phyloP scores from a whole-genome alignment of 2,888 invertebrate genomes.

The Cataglyphis altisquamis region DNA sequence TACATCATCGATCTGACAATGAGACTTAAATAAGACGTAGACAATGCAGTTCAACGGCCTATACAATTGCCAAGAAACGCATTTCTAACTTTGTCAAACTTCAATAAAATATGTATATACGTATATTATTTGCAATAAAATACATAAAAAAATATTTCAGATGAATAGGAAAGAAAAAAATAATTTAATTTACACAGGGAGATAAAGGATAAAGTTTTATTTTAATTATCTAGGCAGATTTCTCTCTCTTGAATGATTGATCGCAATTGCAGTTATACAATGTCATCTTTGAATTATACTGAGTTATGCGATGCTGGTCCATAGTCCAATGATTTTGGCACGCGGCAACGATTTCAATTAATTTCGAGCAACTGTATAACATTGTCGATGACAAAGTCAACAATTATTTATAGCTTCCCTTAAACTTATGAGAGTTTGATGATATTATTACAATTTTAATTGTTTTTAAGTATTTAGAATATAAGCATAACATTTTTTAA shows the following conservation, averaged over 20 bases:
- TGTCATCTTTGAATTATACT: not conserved
- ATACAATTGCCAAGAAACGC: not conserved
- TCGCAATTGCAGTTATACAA: constrained; percentile 1
- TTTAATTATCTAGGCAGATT: not conserved
- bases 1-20: constrained; percentile 15
- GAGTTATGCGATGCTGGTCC: not conserved
- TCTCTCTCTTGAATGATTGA: not conserved
- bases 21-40: not conserved
- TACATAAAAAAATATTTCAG: not conserved
- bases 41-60: constrained; percentile 41
- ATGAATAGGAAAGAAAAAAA: not conserved
- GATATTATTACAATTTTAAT: not conserved
- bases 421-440: not conserved
- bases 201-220: not conserved
- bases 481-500: not conserved
- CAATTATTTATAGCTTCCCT: not conserved
- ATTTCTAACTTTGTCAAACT: not conserved
- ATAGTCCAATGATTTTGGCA: constrained; percentile 27
- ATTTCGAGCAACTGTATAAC: not conserved
- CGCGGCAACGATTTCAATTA: not conserved
- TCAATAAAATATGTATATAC: not conserved
- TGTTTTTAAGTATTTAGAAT: not conserved
- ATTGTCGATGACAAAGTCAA: not conserved
- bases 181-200: not conserved
- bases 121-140: not conserved